A percentile compares a stretch with the other conserved stretches of the same genome.
phyloP scores from a whole-genome alignment of 2,888 invertebrate genomes.

The Malacosoma neustria region DNA sequence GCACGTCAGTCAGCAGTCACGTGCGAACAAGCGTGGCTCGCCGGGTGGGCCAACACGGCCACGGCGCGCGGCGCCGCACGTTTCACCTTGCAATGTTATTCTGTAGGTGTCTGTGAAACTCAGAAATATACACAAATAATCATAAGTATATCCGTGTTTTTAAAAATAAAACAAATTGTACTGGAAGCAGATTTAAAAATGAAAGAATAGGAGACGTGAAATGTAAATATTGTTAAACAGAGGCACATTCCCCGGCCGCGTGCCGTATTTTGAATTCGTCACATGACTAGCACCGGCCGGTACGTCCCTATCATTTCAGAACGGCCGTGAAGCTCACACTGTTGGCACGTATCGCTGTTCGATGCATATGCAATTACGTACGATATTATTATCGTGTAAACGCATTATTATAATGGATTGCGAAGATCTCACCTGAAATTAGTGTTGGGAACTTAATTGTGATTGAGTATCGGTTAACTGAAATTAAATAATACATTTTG shows the following conservation, averaged over 20 bases:
- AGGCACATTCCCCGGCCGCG: conserved; percentile 35
- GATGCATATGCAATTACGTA: conserved; percentile 29
- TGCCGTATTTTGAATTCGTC: conserved; percentile 52
- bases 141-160: neutral
- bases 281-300: conserved; percentile 50
- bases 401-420: conserved; percentile 38
- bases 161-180: neutral
- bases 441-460: conserved; percentile 28
- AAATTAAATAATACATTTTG: neutral
- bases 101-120: no score
- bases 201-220: neutral
- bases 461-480: conserved; percentile 7
- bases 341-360: conserved; percentile 25
- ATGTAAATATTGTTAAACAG: neutral
- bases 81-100: neutral
- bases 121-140: neutral
- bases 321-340: conserved; percentile 29
- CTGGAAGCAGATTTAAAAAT: no score
- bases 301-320: conserved; percentile 27
- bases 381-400: conserved; percentile 21
- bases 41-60: conserved; percentile 4
- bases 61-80: conserved; percentile 2
- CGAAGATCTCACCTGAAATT: conserved; percentile 30
- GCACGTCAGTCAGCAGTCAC: conserved; percentile 31
- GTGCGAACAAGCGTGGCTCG: conserved; percentile 46